Evolutionary conservation across 2,797 vertebrate species (phyloP).

Genomic region (Oryzias dopingdopingensis): DNA sequence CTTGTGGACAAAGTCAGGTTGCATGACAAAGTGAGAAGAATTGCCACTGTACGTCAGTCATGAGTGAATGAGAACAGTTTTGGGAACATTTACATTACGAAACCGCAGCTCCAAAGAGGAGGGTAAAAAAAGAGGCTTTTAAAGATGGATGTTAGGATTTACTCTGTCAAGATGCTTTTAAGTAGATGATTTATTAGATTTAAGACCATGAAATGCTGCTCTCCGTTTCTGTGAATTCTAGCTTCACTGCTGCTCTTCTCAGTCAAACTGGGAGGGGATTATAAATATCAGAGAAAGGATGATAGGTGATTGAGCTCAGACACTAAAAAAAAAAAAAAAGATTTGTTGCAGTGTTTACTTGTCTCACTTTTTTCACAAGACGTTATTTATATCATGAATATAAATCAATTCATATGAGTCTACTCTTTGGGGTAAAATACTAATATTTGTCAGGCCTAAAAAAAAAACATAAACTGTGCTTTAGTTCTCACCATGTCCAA

Average conservation of each 20-base stretch:
- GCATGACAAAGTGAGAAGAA: conserved; percentile 21
- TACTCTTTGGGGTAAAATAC: not conserved
- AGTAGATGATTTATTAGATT: conserved; percentile 4
- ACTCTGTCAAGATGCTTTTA: conserved; percentile 7
- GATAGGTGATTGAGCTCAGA: conserved; percentile 9
- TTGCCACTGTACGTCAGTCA: conserved; percentile 32
- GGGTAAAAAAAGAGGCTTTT: not conserved
- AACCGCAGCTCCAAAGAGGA: conserved; percentile 9
- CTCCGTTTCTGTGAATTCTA: conserved; percentile 2
- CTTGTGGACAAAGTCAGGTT: conserved; percentile 34
- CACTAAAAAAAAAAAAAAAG: not conserved
- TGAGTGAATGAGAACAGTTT: conserved; percentile 18
- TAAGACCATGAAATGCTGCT: not conserved
- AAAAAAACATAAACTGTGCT: too few relatives aligned
- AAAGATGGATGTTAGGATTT: conserved; percentile 9
- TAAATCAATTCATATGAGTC: not conserved
- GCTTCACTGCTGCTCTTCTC: not conserved
- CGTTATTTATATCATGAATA: not conserved
- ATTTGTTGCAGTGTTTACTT: conserved; percentile 1
- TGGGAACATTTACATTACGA: conserved; percentile 33
- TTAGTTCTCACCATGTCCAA: too few relatives aligned
- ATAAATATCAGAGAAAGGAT: conserved; percentile 3
- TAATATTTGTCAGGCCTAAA: too few relatives aligned
- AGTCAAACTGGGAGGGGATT: conserved; percentile 5
- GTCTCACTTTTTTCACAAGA: not conserved